Percentiles rank a stretch among this genome's conserved stretches.
phyloP scores from a whole-genome alignment of 2,888 invertebrate species.

The Mechanitis mazaeus region DNA sequence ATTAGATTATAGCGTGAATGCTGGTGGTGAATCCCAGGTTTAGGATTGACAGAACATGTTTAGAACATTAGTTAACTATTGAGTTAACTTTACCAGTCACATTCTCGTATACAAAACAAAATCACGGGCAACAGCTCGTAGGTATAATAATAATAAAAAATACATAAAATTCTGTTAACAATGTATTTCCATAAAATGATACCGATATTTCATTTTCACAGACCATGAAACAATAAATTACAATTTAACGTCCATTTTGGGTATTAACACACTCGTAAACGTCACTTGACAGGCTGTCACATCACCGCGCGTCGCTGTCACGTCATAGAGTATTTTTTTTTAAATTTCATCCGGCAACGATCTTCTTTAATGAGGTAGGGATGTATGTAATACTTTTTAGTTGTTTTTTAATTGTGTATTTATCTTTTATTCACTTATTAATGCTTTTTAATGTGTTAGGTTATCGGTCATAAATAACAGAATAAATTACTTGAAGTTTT shows the following conservation, averaged over 20 bases:
- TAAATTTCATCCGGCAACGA: constrained; percentile 25
- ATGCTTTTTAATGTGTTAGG: constrained; percentile 6
- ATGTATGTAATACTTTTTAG: constrained; percentile 9
- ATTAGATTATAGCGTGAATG: too few relatives aligned
- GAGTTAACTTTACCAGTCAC: too few relatives aligned
- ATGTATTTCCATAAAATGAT: neutral
- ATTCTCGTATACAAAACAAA: too few relatives aligned
- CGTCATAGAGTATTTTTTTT: constrained; percentile 26
- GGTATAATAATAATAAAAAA: too few relatives aligned
- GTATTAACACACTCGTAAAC: constrained; percentile 32
- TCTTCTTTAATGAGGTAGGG: constrained; percentile 23
- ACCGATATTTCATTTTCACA: neutral
- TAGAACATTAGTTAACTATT: too few relatives aligned
- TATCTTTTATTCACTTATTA: neutral
- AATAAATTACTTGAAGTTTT: too few relatives aligned
- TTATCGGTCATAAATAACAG: neutral
- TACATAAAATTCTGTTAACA: neutral
- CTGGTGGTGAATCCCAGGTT: too few relatives aligned
- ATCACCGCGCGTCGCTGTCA: constrained; percentile 21
- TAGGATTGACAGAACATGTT: too few relatives aligned
- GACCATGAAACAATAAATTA: constrained; percentile 1
- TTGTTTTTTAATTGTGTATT: too few relatives aligned
- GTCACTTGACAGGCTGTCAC: constrained; percentile 32
- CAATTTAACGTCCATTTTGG: neutral
- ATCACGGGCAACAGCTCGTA: too few relatives aligned